Percentiles rank a stretch among this genome's conserved stretches.
These are phyloP conservation scores for Stegodyphus mimosarum DNA, from an alignment of 1,140 invertebrate genomes.

Conservation along the genomic window DNA sequence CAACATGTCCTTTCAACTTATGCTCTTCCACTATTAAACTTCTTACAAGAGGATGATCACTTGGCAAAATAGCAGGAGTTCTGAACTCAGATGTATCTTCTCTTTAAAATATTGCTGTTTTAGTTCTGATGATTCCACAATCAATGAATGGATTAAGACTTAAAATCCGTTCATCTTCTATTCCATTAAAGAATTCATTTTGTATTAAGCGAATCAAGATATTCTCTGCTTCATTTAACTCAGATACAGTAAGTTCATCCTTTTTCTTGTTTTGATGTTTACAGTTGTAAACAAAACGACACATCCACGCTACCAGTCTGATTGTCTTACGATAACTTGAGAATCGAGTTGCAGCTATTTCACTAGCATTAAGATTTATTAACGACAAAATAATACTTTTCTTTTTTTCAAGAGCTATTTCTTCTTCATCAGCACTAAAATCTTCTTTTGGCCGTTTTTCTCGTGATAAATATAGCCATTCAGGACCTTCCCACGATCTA, in stretches of 20 bases:
- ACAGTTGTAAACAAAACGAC: neutral
- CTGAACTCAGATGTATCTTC: conserved; percentile 3
- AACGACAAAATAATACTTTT: neutral
- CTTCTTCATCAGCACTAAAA: conserved; percentile 7
- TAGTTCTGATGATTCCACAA: conserved; percentile 10
- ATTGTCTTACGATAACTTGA: conserved; percentile 11
- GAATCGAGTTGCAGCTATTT: neutral
- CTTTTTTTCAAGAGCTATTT: neutral
- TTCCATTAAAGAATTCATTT: conserved; percentile 16
- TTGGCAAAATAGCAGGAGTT: conserved; percentile 6
- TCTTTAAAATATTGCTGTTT: neutral
- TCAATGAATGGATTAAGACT: conserved; percentile 3
- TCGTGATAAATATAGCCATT: neutral
- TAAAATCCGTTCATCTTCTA: neutral
- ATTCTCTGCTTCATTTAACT: conserved; percentile 11
- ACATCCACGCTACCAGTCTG: neutral
- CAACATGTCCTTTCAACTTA: neutral
- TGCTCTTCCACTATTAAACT: neutral
- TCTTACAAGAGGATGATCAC: conserved; percentile 5
- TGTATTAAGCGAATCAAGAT: conserved; percentile 5
- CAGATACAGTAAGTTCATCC: neutral
- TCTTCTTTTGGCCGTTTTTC: neutral
- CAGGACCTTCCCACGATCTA: neutral
- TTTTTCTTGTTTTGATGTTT: conserved; percentile 7
- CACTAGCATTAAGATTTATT: conserved; percentile 1